Percentiles rank a stretch among this genome's conserved stretches.
These are phyloP conservation scores for Poeciliopsis gracilis DNA, from an alignment of 2,797 vertebrate species.

Conservation along the genomic window DNA sequence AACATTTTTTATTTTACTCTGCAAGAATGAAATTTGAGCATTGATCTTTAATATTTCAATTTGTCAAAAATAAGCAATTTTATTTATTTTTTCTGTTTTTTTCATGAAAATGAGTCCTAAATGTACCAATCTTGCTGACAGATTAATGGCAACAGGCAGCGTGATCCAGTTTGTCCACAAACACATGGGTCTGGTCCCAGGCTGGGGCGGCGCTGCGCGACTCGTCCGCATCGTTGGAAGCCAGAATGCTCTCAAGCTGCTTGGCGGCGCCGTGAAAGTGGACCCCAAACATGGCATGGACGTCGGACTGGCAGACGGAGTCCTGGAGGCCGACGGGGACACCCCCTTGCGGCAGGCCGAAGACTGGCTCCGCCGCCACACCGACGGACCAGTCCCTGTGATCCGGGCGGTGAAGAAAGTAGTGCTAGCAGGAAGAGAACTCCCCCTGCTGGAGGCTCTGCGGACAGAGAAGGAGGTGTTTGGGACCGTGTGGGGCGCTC, in stretches of 20 bases:
- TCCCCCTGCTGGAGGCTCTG: conserved; percentile 85
- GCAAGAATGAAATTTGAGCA: not conserved
- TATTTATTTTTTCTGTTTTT: too few species aligned
- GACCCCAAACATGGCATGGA: conserved; percentile 76
- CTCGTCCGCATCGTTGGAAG: conserved; percentile 86
- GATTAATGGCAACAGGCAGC: conserved; percentile 89
- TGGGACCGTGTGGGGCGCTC: conserved; percentile 91
- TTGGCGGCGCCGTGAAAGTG: conserved; percentile 81
- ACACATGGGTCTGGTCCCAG: conserved; percentile 94
- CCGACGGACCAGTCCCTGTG: conserved; percentile 82
- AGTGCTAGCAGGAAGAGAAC: conserved; percentile 86
- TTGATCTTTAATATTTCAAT: not conserved
- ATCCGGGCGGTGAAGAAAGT: conserved; percentile 88
- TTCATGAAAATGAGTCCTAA: not conserved
- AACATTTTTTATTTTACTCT: not conserved
- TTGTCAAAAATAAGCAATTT: not conserved
- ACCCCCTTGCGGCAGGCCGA: conserved; percentile 73
- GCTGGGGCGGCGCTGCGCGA: conserved; percentile 91
- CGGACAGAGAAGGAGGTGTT: conserved; percentile 88
- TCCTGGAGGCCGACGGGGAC: conserved; percentile 66
- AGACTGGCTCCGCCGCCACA: conserved; percentile 84
- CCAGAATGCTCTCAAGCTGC: conserved; percentile 84
- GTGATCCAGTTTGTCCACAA: conserved; percentile 96
- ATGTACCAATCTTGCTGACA: conserved; percentile 53
- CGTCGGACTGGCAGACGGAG: conserved; percentile 84